Evolutionary conservation across 2,888 invertebrate genomes (phyloP).

Genomic region (Philopedon plagiatum): DNA sequence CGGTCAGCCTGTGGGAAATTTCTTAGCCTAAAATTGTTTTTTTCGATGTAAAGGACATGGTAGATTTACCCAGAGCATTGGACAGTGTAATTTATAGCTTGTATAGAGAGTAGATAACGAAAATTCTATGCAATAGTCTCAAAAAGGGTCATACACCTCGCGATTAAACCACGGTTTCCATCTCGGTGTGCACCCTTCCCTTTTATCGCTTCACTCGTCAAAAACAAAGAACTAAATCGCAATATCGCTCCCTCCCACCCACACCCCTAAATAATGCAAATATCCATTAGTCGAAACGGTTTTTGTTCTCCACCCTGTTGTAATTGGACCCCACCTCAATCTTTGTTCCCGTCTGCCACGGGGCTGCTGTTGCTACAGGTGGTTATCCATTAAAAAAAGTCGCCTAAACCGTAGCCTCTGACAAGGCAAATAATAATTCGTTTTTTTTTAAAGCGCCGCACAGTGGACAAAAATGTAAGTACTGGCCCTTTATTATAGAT

Average conservation of each 20-base stretch:
- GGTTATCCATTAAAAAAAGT: no score
- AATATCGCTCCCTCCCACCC: not conserved
- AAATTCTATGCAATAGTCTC: not conserved
- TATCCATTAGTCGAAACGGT: conserved; percentile 21
- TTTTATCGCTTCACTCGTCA: not conserved
- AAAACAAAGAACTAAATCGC: conserved; percentile 16
- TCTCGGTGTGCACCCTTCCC: not conserved
- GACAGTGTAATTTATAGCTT: no score
- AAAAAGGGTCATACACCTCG: not conserved
- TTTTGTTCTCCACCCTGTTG: conserved; percentile 4
- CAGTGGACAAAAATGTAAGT: no score
- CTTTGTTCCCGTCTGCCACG: not conserved
- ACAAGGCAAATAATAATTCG: no score
- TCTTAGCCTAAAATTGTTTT: no score
- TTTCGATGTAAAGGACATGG: no score
- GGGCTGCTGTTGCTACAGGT: not conserved
- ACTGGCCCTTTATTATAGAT: no score
- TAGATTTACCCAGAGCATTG: no score
- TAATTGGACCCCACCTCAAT: conserved; percentile 2
- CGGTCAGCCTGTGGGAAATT: no score
- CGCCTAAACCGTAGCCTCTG: no score
- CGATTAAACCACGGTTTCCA: not conserved
- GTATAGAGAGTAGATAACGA: no score
- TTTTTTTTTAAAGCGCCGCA: no score
- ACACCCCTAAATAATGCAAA: conserved; percentile 9